Base-by-base conservation (phyloP, 92 coral and sea anemone species). In the Porites lobata region DNA sequence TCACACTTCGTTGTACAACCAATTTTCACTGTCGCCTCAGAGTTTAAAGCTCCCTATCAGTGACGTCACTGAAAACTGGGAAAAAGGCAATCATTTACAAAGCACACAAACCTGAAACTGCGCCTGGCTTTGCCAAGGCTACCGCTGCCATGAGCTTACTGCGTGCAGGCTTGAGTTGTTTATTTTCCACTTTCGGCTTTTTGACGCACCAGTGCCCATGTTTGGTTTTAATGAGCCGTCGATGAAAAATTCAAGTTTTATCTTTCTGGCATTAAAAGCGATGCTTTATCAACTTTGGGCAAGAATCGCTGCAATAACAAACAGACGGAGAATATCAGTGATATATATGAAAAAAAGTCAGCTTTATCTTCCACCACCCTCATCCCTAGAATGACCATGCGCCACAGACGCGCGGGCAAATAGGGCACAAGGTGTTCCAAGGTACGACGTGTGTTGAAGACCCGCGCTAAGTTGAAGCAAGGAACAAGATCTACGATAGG, bases 151-250 rank as follows among this genome's bases (percentile, higher is more conserved):
- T 76, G 50, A 76, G 50, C 52, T 76, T 76, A 17, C 51, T 76
- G 20, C 53, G 66, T n/a, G 67, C 81, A 50, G 81, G 81, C 13
- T 56, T 24, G 66, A 76, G 21, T 56, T 56, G 67, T 11, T 12
- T 56, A 21, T 18, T 32, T 8, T 76, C 50, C 50, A 15, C 29
- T 10, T 76, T 76, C 10, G 21, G 9, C 54, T 76, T 56, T 76
- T 76, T 26, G 81, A 57, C 53, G 81, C 81, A 21, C 81, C 81
- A 7, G 52, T 57, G 14, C 81, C 81, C 81, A 76, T 76, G 65
- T 15, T 76, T 76, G 66, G 24, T 15, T 26, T 0, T 0, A 53
- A 43, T 12, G 67, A 65, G 69, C 14, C 59, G 26, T 9, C 12
- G 7, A 43, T 24, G 4, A 43, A 21, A 68, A 20, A 20, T 17